phyloP scores from a whole-genome alignment of 2,113 vertebrate species.

The Tor tambroides region DNA sequence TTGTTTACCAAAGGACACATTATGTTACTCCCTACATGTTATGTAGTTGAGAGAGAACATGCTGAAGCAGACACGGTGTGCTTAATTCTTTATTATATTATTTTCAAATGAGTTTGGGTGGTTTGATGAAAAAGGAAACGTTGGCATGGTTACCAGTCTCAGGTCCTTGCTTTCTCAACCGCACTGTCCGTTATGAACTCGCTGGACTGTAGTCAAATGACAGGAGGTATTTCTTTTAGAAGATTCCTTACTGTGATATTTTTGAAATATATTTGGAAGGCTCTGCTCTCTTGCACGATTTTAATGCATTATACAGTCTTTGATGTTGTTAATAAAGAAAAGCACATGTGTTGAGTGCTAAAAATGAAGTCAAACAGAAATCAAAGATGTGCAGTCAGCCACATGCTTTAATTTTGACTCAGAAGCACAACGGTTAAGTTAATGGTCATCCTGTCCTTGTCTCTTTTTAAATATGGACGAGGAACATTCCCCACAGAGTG shows the following conservation, averaged over 20 bases:
- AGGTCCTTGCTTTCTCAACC: slow-evolving; percentile 23
- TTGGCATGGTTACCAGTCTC: slow-evolving; percentile 43
- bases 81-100: slow-evolving; percentile 22
- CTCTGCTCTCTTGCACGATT: background rate
- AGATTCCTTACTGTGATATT: background rate
- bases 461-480: background rate
- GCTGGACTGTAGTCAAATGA: slow-evolving; percentile 19
- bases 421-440: background rate
- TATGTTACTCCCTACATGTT: background rate
- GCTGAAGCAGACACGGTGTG: background rate
- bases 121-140: slow-evolving; percentile 37
- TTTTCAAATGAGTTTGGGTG: background rate
- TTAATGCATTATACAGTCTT: background rate
- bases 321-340: background rate
- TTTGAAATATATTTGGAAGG: background rate
- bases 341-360: background rate
- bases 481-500: background rate
- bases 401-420: background rate
- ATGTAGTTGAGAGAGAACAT: background rate
- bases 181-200: background rate
- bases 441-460: background rate
- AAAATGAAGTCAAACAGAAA: background rate
- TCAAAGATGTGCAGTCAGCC: background rate
- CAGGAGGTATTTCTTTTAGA: background rate
- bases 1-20: background rate